Base-by-base conservation (phyloP, 2,888 invertebrate species). In the Andrena bicolor region DNA sequence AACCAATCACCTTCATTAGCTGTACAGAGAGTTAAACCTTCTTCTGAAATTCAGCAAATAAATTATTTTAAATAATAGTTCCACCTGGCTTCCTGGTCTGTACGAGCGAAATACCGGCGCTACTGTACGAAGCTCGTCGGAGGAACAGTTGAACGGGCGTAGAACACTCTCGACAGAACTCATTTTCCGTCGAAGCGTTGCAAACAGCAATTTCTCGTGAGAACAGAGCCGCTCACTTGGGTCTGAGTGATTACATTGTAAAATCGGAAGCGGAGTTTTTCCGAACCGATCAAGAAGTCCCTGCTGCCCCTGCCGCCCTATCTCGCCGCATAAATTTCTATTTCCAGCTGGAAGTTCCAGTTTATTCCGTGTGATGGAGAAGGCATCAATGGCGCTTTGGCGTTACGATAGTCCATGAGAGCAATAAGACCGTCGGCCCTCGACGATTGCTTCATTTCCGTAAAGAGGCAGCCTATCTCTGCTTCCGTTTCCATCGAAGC, bases 371-470 rank as follows among this genome's bases (percentile, higher is more conserved):
- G 76, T 80, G 87, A 85, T 80, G 81, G 77, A 87, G 80, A 87
- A 87, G 83, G 85, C 81, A 83, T 87, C 87, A 85, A 87, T 87
- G 87, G 77, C 76, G 74, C 79, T 76, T 81, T 56, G 79, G 53
- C 83, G 83, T 87, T 83, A 77, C 81, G 87, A 81, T 82, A 82
- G 82, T 77, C 79, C 63, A 64, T 41, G 61, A 77, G 72, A 84
- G 88, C 88, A 88, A 86, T 87, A 86, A 88, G 82, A 83, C 76
- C 85, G 80, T 30, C 65, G 51, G 80, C 83, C 83, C 84, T 75
- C 80, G 82, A 63, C 86, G 88, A 88, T 89, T 89, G 88, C 88
- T 88, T 88, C 89, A 88, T 88, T 88, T 88, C 88, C 89, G 88
- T 88, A 89, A 88, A 87, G 86, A 87, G 89, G 80, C 76, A 71